Conservation (phyloP, 2,888 invertebrate genomes). For the Biston betularia region DNA sequence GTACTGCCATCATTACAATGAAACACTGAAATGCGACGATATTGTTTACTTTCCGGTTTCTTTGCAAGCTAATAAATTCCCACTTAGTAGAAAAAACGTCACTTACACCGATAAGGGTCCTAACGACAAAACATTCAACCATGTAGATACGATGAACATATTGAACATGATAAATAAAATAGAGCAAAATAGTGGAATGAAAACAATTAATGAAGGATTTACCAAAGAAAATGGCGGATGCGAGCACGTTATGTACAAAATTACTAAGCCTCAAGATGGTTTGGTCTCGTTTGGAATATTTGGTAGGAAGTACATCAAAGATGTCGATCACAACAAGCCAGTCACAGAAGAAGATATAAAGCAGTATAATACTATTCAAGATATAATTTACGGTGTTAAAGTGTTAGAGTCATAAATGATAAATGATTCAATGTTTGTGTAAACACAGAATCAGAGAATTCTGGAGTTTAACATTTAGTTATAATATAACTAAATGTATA, state of each 20-base stretch:
- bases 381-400: constrained; percentile 58
- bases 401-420: background rate
- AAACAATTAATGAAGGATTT: constrained; percentile 16
- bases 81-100: constrained; percentile 69
- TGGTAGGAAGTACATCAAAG: constrained; percentile 79
- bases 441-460: too few relatives aligned
- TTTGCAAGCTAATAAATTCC: constrained; percentile 77
- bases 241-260: constrained; percentile 56
- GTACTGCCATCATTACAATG: constrained; percentile 63
- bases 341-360: constrained; percentile 59
- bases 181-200: constrained; percentile 1
- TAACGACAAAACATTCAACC: constrained; percentile 19
- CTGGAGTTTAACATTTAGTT: background rate
- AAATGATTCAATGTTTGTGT: too few relatives aligned
- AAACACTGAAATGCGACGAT: constrained; percentile 66
- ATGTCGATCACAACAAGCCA: constrained; percentile 66
- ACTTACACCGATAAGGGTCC: constrained; percentile 44
- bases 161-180: constrained; percentile 18
- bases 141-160: constrained; percentile 2
- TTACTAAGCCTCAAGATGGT: constrained; percentile 69
- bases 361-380: constrained; percentile 60
- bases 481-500: too few relatives aligned
- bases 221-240: constrained; percentile 34
- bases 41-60: constrained; percentile 82
- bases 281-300: constrained; percentile 80